Evolutionary conservation across 1,140 invertebrate species (phyloP).

Genomic region (Hormaphis cornu): DNA sequence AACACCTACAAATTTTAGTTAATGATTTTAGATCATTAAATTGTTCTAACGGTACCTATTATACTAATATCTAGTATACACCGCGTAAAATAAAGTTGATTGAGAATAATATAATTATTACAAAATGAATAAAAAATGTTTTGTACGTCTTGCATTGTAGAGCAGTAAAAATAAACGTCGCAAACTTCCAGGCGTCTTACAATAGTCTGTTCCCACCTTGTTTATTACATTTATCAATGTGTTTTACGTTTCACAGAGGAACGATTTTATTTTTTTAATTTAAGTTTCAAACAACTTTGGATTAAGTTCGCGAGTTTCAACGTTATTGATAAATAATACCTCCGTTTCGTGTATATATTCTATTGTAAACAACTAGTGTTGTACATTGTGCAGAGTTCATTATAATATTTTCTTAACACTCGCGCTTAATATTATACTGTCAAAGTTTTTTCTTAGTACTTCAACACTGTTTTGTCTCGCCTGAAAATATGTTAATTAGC

Average conservation of each 20-base stretch:
- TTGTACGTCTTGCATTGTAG: too few relatives aligned
- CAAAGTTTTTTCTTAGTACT: background rate
- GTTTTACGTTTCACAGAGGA: constrained; percentile 2
- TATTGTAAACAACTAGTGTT: background rate
- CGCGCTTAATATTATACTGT: background rate
- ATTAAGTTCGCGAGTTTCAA: background rate
- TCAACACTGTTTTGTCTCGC: background rate
- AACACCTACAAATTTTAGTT: too few relatives aligned
- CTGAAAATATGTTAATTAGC: background rate
- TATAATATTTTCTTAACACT: background rate
- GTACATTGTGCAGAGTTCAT: too few relatives aligned
- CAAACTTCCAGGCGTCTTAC: too few relatives aligned
- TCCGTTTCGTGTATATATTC: background rate
- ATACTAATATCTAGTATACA: too few relatives aligned
- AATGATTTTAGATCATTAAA: too few relatives aligned
- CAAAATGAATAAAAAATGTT: too few relatives aligned
- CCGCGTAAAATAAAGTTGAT: too few relatives aligned
- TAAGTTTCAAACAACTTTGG: background rate
- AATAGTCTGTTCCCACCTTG: background rate
- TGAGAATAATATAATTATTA: too few relatives aligned
- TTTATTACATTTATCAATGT: constrained; percentile 3
- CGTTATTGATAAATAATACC: background rate
- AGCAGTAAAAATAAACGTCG: too few relatives aligned
- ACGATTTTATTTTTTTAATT: constrained; percentile 7
- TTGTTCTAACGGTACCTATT: too few relatives aligned